Evolutionary conservation across 2,797 vertebrate species (phyloP).

Genomic region (Masticophis lateralis): DNA sequence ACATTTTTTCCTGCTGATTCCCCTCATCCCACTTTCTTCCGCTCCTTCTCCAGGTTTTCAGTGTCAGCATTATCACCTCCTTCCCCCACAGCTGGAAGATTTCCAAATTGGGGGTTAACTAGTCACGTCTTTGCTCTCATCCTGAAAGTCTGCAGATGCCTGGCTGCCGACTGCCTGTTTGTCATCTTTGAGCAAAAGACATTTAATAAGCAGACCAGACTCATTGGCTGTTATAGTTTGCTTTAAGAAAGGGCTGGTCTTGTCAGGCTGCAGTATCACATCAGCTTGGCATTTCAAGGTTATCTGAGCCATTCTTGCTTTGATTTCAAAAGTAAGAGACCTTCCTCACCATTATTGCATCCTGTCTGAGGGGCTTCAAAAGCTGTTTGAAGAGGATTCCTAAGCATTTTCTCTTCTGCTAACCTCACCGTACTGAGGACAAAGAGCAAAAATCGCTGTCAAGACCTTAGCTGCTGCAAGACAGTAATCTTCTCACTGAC

Average conservation of each 20-base stretch:
- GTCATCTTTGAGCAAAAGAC: neutral
- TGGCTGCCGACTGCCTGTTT: neutral
- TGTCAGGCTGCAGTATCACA: neutral
- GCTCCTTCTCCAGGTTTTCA: neutral
- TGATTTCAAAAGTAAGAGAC: neutral
- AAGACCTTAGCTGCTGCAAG: neutral
- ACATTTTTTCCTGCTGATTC: neutral
- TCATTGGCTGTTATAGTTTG: neutral
- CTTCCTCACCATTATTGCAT: neutral
- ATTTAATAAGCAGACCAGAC: neutral
- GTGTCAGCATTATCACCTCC: neutral
- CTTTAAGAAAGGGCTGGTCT: neutral
- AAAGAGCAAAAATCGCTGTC: neutral
- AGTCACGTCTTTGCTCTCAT: neutral
- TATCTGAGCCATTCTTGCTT: neutral
- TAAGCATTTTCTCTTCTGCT: neutral
- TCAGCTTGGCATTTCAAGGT: neutral
- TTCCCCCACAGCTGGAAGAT: neutral
- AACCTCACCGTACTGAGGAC: neutral
- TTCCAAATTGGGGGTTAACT: neutral
- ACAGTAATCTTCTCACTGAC: neutral
- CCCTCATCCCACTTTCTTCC: neutral
- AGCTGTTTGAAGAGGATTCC: neutral
- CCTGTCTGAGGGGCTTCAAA: neutral
- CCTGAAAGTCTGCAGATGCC: neutral